Evolutionary conservation across 2,113 vertebrate species (phyloP), one percentile per base, ranked within the genome.

Genomic region (Pituophis catenifer): DNA sequence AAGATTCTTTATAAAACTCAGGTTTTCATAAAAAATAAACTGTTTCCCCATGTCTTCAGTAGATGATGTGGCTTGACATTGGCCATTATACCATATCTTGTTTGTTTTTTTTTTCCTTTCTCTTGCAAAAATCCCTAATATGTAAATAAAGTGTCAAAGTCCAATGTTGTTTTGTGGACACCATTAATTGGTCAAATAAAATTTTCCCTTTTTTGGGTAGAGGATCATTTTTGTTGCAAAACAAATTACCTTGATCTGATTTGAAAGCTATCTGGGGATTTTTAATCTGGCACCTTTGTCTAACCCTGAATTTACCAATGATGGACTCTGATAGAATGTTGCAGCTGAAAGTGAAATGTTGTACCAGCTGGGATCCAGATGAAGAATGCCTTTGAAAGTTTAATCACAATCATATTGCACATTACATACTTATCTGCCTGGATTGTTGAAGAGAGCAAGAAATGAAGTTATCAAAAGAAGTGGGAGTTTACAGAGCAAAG

Each of bases 281-380:
- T 97, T 97, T 95, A 96, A 96, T 95, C 94, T 93, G 95, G 86
- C 94, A 94, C 92, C 93, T 97, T 96, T 94, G 81, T 95, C 89
- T 85, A 92, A 94, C 94, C 91, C 89, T 96, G 86, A 91, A 11
- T 93, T 15, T 92, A 92, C 97, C 95, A 94, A 65, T 97, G 90
- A 86, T 90, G 93, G 93, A 53, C 62, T 96, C 94, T 94, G 94
- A 3, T 44, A 54, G 94, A 95, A 93, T 91, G 92, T 93, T 87
- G 89, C 85, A 94, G 95, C 92, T 89, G 90, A 95, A 95, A 97
- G 91, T 94, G 95, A 95, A 96, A 95, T 97, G 95, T 95, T 94
- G 75, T 90, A 57, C 95, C 97, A 97, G 97, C 97, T 98, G 97
- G 95, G 91, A 93, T 96, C 92, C 97, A 97, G 97, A 96, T 97